Evolutionary conservation across 53 echinoderm and acorn worm genomes (phyloP).

Genomic region (Stichopus horrens): DNA sequence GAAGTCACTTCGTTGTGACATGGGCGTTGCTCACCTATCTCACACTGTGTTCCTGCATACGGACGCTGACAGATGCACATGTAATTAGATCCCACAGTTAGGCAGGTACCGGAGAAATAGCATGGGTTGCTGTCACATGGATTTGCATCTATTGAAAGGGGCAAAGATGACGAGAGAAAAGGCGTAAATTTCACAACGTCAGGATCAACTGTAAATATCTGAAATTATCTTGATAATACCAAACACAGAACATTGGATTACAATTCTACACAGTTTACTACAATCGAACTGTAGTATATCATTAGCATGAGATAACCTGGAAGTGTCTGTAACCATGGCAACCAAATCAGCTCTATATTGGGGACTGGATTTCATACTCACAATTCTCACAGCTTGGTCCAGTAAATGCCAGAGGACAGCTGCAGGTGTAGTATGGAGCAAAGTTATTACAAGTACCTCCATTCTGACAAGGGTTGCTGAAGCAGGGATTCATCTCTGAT

Average conservation of each 20-base stretch:
- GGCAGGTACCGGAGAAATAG: slow-evolving; percentile 12
- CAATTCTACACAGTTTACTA: no score
- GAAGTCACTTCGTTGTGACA: no score
- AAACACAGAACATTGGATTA: no score
- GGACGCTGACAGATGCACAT: slow-evolving; percentile 19
- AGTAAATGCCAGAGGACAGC: slow-evolving; percentile 61
- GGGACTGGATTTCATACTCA: slow-evolving; percentile 34
- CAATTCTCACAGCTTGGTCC: slow-evolving; percentile 70
- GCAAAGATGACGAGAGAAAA: no score
- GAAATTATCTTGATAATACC: no score
- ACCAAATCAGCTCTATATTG: background rate
- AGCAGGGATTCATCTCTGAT: slow-evolving; percentile 57
- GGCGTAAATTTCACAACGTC: no score
- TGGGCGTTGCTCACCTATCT: slow-evolving; percentile 24
- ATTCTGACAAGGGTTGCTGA: slow-evolving; percentile 70
- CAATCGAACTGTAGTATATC: background rate
- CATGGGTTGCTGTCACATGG: slow-evolving; percentile 42
- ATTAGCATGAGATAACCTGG: background rate
- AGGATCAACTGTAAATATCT: no score
- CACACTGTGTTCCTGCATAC: slow-evolving; percentile 28
- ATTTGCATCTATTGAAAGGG: background rate
- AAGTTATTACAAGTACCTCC: slow-evolving; percentile 59
- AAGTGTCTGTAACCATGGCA: background rate
- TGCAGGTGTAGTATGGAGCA: slow-evolving; percentile 62
- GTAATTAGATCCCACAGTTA: background rate